A percentile compares a stretch with the other conserved stretches of the same genome.
These are phyloP conservation scores for Agrenia bidenticulata DNA, from an alignment of 2,888 invertebrate species.

Conservation along the genomic window DNA sequence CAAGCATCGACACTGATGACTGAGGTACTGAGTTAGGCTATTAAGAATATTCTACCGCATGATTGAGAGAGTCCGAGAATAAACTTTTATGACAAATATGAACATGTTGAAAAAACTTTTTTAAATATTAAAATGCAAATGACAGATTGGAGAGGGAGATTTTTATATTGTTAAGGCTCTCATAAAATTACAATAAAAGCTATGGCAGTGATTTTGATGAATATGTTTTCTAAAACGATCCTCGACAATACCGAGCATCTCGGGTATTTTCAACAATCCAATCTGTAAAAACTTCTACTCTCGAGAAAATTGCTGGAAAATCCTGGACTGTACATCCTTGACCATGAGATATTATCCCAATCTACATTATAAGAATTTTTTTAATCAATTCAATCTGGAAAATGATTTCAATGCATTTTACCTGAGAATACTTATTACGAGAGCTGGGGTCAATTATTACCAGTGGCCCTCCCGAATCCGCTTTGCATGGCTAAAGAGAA, in stretches of 20 bases:
- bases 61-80: too few relatives aligned
- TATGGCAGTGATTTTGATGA: too few relatives aligned
- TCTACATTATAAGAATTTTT: constrained; percentile 13
- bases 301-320: constrained; percentile 32
- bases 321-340: constrained; percentile 30
- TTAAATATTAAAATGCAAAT: too few relatives aligned
- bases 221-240: constrained; percentile 20
- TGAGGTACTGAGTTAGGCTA: too few relatives aligned
- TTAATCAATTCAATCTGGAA: constrained; percentile 7
- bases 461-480: constrained; percentile 36
- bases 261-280: constrained; percentile 37
- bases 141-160: too few relatives aligned
- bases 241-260: constrained; percentile 30
- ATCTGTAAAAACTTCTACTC: constrained; percentile 25
- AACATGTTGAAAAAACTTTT: too few relatives aligned
- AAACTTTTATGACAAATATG: too few relatives aligned
- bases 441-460: neutral
- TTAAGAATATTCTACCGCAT: too few relatives aligned
- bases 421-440: too few relatives aligned
- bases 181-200: too few relatives aligned
- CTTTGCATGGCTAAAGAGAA: constrained; percentile 32
- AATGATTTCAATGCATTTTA: neutral
- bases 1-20: too few relatives aligned
- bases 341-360: constrained; percentile 37
- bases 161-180: too few relatives aligned